Base-by-base conservation (phyloP, 1,140 invertebrate species). In the Rhagoletis zephyria region DNA sequence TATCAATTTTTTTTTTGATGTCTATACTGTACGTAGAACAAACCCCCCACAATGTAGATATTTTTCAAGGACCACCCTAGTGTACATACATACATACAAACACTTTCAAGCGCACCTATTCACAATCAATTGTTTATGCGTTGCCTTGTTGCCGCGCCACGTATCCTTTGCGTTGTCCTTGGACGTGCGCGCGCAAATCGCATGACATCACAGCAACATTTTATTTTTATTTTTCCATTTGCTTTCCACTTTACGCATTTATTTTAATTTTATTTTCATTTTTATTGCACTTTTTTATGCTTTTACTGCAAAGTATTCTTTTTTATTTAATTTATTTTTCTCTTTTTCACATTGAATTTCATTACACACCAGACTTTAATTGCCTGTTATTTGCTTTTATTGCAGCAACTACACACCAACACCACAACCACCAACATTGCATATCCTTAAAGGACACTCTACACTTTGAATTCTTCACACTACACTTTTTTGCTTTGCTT, bases 121-220 rank as follows among this genome's bases (percentile, higher is more conserved):
- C 61, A 63, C n/a, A 14, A 4, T 14, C n/a, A 63, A 14, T 63
- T 12, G n/a, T 30, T 30, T 30, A 30, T 10, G 45, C n/a, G 30
- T 59, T 4, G 70, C 70, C 45, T 51, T 48, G 45, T 14, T 74
- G 30, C 30, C 30, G 30, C 10, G 51, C 51, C 10, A 51, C 48
- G n/a, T 56, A 30, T 81, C n/a, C 74, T 81, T 81, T 81, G 48
- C 74, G 48, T 19, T 81, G 74, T 81, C 74, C 74, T 81, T 81
- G 74, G 30, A 56, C n/a, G 74, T 56, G 74, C 74, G 74, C 74
- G 45, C 74, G 74, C 45, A 81, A 81, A 81, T 56, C 74, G 74
- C 74, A 81, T 81, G 74, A 81, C 74, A 81, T 81, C 74, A 81
- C 48, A 56, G 6, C 48, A 56, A 81, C 48, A 81, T 4, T 81